These are phyloP conservation scores for Phalanger gymnotis DNA, from an alignment of 2,797 vertebrate species.

Conservation along the genomic window DNA sequence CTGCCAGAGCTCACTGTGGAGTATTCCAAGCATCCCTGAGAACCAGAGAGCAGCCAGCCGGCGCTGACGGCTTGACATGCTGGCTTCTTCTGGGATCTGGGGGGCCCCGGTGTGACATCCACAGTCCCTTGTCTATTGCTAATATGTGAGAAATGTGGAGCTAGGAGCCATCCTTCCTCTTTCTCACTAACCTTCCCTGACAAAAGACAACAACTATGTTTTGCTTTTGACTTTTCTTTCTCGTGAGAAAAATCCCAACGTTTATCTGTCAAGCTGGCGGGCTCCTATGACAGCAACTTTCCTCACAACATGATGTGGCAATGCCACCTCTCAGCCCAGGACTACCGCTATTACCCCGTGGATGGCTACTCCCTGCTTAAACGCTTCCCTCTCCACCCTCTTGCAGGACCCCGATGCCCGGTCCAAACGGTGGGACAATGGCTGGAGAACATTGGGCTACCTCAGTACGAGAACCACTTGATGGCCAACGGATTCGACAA, in stretches of 20 bases:
- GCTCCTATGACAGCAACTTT: conserved; percentile 99
- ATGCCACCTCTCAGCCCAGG: conserved; percentile 99
- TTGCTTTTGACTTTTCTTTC: conserved; percentile 86
- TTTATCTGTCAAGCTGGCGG: conserved; percentile 94
- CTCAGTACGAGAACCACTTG: conserved; percentile 99
- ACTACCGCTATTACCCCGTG: conserved; percentile 98
- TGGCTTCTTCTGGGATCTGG: conserved; percentile 75
- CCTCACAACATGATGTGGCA: conserved; percentile 99
- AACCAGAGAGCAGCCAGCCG: conserved; percentile 85
- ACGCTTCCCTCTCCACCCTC: conserved; percentile 98
- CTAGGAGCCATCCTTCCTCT: conserved; percentile 84
- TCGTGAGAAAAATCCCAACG: conserved; percentile 80
- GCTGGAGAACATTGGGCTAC: conserved; percentile 98
- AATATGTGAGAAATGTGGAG: conserved; percentile 88
- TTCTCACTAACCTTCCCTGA: conserved; percentile 76
- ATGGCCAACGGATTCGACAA: conserved; percentile 99
- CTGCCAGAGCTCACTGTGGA: conserved; percentile 91
- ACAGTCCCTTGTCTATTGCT: conserved; percentile 86
- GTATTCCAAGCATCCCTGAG: conserved; percentile 88
- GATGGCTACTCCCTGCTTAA: conserved; percentile 98
- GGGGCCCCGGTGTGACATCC: conserved; percentile 83
- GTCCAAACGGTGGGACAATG: conserved; percentile 98
- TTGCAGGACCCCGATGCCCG: conserved; percentile 98
- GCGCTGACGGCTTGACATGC: conserved; percentile 87
- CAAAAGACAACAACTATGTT: conserved; percentile 82